These are phyloP conservation scores for Pyrrhosoma nymphula DNA, from an alignment of 2,888 invertebrate genomes.

Conservation along the genomic window DNA sequence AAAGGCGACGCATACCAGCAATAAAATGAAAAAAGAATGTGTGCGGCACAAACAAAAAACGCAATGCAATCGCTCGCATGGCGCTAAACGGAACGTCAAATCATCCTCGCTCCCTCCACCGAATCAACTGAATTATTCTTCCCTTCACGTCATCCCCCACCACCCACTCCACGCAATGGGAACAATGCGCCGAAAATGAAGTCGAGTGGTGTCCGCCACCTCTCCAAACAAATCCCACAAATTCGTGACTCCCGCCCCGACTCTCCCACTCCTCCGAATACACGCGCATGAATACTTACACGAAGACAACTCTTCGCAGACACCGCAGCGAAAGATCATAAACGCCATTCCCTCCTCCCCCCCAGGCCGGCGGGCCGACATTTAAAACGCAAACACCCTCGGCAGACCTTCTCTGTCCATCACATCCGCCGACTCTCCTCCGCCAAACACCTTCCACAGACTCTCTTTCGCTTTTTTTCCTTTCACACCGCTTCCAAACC, in stretches of 20 bases:
- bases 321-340: neutral
- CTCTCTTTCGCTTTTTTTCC: constrained; percentile 35
- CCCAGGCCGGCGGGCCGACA: neutral
- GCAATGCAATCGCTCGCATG: neutral
- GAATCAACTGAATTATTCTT: constrained; percentile 1
- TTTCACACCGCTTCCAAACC: constrained; percentile 32
- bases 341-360: neutral
- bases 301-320: neutral
- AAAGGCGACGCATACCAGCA: neutral
- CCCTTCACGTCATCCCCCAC: neutral
- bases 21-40: neutral
- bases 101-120: constrained; percentile 1
- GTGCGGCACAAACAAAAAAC: neutral
- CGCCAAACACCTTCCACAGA: neutral
- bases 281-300: neutral
- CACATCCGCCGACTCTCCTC: neutral
- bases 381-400: neutral
- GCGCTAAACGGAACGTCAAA: constrained; percentile 25
- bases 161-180: neutral
- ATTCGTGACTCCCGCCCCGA: constrained; percentile 28
- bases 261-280: constrained; percentile 4
- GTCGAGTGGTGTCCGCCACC: neutral
- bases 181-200: constrained; percentile 32
- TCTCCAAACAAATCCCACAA: constrained; percentile 7
- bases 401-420: neutral